Base-by-base conservation (phyloP, 1,140 invertebrate genomes). In the Heliconius congener region DNA sequence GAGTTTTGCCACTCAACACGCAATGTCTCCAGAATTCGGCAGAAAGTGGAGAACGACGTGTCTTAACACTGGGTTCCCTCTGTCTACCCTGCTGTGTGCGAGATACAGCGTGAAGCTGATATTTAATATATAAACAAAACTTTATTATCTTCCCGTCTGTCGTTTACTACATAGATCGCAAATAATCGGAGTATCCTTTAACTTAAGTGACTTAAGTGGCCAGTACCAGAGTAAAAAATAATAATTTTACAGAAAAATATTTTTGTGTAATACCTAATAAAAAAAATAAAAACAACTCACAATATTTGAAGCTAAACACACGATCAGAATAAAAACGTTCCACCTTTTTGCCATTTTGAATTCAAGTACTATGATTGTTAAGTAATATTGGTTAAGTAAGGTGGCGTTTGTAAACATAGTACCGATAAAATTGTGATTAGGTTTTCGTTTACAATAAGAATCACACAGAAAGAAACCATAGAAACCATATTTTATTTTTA, bases 221-320 rank as follows among this genome's bases (percentile, higher is more conserved):
- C 34, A 37, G 34, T 37, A 37, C 34, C 34, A 37, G 34, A 37
- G 34, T 37, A 37, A 37, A 37, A 37, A 37, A 34, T 23, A 37
- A 37, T 6, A 37, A 37, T 37, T 37, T 37, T 6, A 6, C 34
- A 37, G 34, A 37, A 37, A 37, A 37, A 37, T 19, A 55, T 19
- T n/a, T 55, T 46, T 46, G 42, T 46, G 1, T 13, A 34, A 5
- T 6, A 52, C 42, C 18, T 18, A 52, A 52, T 5, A 5, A 19
- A 52, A 52, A 52, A 18, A 52, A 52, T 3, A 52, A 52, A 52
- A 52, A 16, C 18, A 27, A 66, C 60, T 66, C 13, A 66, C 60
- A 66, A 66, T 66, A 66, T 30, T 66, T 66, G 60, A 66, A 18
- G 60, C 60, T 30, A 66, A 66, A 4, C 60, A 66, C 9, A 66